Evolutionary conservation across 2,113 vertebrate species (phyloP).

Genomic region (Bolborhynchus lineola): DNA sequence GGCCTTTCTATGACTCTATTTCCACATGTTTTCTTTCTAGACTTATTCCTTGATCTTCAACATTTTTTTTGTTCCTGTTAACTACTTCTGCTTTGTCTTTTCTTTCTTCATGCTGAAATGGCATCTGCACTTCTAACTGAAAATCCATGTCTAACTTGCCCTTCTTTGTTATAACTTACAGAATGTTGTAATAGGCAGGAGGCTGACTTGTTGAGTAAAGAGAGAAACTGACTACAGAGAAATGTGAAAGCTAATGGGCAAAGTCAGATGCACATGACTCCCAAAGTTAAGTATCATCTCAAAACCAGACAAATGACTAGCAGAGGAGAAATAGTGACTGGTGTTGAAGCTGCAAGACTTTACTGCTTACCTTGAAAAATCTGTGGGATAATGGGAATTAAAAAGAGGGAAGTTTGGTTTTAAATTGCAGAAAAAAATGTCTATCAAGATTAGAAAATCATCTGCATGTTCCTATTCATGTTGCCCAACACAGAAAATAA

Average conservation of each 20-base stretch:
- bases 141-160: background rate
- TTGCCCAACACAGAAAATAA: background rate
- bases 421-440: background rate
- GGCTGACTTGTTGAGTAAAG: background rate
- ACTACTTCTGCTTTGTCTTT: background rate
- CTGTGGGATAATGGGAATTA: background rate
- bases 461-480: background rate
- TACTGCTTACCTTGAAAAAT: background rate
- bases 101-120: background rate
- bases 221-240: background rate
- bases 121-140: background rate
- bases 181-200: background rate
- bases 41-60: background rate
- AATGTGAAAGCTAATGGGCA: background rate
- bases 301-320: background rate
- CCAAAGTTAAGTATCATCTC: background rate
- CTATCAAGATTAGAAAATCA: background rate
- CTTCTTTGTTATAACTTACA: background rate
- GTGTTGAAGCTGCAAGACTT: background rate
- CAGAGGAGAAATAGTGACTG: background rate
- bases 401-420: background rate
- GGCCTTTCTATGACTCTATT: background rate
- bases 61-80: background rate
- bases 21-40: background rate
- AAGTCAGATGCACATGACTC: fast-evolving